Percentiles rank a stretch among this genome's conserved stretches.
phyloP scores from a whole-genome alignment of 1,140 invertebrate genomes.

The Anoplolepis gracilipes region DNA sequence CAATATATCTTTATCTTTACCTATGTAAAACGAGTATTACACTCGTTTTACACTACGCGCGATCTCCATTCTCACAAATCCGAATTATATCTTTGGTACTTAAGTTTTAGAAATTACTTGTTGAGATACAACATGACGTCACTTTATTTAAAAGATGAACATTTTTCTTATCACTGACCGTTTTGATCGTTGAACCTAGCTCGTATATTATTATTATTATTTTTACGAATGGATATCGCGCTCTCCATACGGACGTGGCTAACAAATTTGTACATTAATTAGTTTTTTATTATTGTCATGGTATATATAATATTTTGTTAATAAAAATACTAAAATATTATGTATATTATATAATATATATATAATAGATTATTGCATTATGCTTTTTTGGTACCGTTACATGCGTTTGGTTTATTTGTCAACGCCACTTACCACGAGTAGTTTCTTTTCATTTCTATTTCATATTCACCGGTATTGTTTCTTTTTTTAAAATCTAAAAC shows the following conservation, averaged over 20 bases:
- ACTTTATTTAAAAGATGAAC: not conserved
- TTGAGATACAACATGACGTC: constrained; percentile 23
- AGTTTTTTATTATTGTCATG: constrained; percentile 86
- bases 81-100: constrained; percentile 14
- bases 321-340: constrained; percentile 86
- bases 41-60: constrained; percentile 43
- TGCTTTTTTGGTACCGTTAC: constrained; percentile 86
- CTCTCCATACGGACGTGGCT: constrained; percentile 80
- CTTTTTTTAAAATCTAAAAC: constrained; percentile 4
- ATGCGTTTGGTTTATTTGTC: constrained; percentile 79
- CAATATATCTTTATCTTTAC: constrained; percentile 47
- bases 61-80: constrained; percentile 52
- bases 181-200: constrained; percentile 39
- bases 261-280: constrained; percentile 87
- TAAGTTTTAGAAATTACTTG: constrained; percentile 38
- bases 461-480: constrained; percentile 16
- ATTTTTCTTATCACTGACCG: not conserved
- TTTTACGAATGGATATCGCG: constrained; percentile 69
- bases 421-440: constrained; percentile 55
- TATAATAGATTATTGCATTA: constrained; percentile 86
- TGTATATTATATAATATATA: constrained; percentile 85
- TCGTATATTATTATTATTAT: constrained; percentile 11
- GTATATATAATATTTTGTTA: constrained; percentile 84
- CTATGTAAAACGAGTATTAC: constrained; percentile 41
- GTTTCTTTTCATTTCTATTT: constrained; percentile 39